Percentiles rank a stretch among this genome's conserved stretches.
These are phyloP conservation scores for Blastobasis adustella DNA, from an alignment of 2,888 invertebrate genomes.

Conservation along the genomic window DNA sequence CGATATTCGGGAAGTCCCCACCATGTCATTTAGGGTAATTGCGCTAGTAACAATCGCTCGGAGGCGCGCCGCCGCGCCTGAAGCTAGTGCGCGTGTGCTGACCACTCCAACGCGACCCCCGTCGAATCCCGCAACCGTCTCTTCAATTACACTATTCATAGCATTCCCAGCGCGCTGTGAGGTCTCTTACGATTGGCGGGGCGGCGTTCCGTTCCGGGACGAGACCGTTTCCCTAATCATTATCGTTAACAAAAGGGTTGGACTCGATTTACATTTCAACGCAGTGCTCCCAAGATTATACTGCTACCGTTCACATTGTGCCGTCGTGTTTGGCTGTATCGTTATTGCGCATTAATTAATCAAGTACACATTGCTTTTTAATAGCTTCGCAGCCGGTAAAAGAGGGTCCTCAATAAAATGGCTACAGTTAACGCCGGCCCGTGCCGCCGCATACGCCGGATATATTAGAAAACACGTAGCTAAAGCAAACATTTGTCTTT, in stretches of 20 bases:
- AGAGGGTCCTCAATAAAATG: constrained; percentile 5
- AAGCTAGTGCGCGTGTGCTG: constrained; percentile 23
- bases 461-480: constrained; percentile 7
- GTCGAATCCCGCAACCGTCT: constrained; percentile 22
- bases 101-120: constrained; percentile 33
- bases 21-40: constrained; percentile 44
- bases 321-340: constrained; percentile 10
- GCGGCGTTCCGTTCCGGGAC: constrained; percentile 35
- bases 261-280: constrained; percentile 50
- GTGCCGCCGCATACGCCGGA: constrained; percentile 7
- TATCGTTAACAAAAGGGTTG: constrained; percentile 54
- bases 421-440: constrained; percentile 6
- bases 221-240: constrained; percentile 42
- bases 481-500: constrained; percentile 18
- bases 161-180: constrained; percentile 9
- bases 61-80: constrained; percentile 35
- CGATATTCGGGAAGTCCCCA: constrained; percentile 26
- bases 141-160: constrained; percentile 20
- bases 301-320: constrained; percentile 23
- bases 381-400: constrained; percentile 1
- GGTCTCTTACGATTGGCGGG: constrained; percentile 23
- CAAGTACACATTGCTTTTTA: constrained; percentile 11
- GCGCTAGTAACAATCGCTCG: constrained; percentile 41
- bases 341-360: constrained; percentile 20
- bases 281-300: constrained; percentile 27